Evolutionary conservation across 2,113 vertebrate species (phyloP).

Genomic region (Prionailurus viverrinus): DNA sequence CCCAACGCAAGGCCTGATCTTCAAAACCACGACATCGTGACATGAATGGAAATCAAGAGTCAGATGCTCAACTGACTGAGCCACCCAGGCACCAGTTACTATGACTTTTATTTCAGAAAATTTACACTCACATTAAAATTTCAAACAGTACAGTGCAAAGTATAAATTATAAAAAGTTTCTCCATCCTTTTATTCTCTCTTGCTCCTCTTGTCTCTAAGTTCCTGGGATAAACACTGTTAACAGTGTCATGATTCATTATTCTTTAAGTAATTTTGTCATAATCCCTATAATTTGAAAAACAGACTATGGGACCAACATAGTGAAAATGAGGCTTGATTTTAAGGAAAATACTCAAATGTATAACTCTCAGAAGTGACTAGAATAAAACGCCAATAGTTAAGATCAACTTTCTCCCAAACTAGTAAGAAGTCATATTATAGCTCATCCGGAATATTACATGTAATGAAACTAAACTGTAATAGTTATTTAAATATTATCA

Average conservation of each 20-base stretch:
- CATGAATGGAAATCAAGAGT: too few species aligned
- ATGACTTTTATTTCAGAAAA: background rate
- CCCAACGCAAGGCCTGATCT: too few species aligned
- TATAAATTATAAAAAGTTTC: background rate
- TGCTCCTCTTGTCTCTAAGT: background rate
- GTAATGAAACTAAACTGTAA: background rate
- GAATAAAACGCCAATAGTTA: background rate
- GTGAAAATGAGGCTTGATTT: conserved; percentile 1
- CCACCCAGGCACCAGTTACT: background rate
- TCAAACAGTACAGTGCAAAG: background rate
- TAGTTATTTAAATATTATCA: conserved; percentile 9
- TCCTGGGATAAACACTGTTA: background rate
- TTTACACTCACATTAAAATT: background rate
- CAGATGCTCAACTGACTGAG: too few species aligned
- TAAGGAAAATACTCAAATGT: background rate
- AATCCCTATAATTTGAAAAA: background rate
- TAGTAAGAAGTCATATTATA: background rate
- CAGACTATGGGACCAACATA: background rate
- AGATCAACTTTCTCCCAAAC: conserved; percentile 17
- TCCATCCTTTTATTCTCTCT: background rate
- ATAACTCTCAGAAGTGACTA: background rate
- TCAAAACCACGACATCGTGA: too few species aligned
- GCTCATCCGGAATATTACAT: background rate
- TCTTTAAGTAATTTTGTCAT: background rate
- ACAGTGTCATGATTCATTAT: background rate